Conservation (phyloP, 2,113 vertebrate genomes). For the Paramormyrops kingsleyae region DNA sequence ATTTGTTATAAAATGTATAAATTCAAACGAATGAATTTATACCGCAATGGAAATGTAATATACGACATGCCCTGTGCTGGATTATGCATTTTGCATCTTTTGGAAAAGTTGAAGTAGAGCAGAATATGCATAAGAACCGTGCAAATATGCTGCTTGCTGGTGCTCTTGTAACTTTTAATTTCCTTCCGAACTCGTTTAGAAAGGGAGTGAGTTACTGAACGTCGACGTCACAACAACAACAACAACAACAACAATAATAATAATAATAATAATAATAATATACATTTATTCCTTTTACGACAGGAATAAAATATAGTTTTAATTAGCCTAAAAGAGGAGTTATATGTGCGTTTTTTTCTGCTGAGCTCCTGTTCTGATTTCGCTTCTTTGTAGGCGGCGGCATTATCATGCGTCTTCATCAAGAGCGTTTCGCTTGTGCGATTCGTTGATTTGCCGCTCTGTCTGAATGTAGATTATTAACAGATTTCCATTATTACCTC, state of each 20-base stretch:
- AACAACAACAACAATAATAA: background rate
- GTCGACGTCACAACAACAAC: background rate
- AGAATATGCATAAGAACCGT: background rate
- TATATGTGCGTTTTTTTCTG: background rate
- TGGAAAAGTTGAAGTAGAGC: background rate
- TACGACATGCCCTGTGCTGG: background rate
- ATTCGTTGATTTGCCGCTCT: background rate
- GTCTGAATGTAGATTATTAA: background rate
- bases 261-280: background rate
- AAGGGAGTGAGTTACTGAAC: background rate
- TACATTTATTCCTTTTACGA: background rate
- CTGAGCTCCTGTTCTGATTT: background rate
- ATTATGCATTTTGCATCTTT: background rate
- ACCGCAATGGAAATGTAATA: background rate
- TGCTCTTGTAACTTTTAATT: conserved; percentile 1
- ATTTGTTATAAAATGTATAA: background rate
- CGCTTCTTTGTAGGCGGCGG: background rate
- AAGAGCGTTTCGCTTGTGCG: background rate
- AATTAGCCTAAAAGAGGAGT: background rate
- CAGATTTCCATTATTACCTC: background rate
- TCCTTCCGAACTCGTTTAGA: background rate
- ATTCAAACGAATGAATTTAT: background rate
- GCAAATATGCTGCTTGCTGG: background rate
- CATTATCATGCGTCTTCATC: background rate
- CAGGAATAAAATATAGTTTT: background rate